Conservation (phyloP, 2,888 invertebrate genomes). For the Loripinus fragilis region DNA sequence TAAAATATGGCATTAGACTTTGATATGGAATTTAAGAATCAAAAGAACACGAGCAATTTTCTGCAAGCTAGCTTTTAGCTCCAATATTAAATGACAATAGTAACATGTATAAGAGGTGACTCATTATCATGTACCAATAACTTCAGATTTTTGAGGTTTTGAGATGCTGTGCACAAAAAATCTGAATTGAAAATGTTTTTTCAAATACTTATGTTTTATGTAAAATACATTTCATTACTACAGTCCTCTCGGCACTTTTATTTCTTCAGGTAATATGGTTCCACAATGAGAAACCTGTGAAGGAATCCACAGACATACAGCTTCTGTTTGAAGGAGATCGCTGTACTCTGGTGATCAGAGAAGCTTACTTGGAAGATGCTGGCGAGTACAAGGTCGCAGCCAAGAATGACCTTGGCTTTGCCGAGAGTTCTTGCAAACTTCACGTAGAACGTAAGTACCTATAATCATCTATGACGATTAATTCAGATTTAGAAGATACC, state of each 20-base stretch:
- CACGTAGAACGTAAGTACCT: constrained; percentile 86
- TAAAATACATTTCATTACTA: too few relatives aligned
- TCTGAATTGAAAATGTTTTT: background rate
- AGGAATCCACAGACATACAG: constrained; percentile 92
- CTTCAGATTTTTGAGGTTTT: background rate
- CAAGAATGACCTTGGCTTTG: constrained; percentile 95
- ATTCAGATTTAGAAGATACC: too few relatives aligned
- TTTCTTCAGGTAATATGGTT: constrained; percentile 88
- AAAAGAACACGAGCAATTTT: too few relatives aligned
- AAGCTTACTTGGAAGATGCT: constrained; percentile 89
- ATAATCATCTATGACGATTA: too few relatives aligned
- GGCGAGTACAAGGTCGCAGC: constrained; percentile 92
- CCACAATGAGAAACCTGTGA: constrained; percentile 91
- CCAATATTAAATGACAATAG: too few relatives aligned
- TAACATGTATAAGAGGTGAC: too few relatives aligned
- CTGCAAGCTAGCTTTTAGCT: too few relatives aligned
- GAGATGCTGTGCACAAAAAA: background rate
- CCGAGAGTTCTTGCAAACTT: constrained; percentile 92
- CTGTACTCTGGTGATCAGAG: constrained; percentile 83
- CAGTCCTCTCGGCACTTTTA: background rate
- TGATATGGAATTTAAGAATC: too few relatives aligned
- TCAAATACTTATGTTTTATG: too few relatives aligned
- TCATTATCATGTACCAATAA: too few relatives aligned
- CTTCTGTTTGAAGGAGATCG: constrained; percentile 92
- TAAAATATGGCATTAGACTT: too few relatives aligned